A percentile compares a stretch with the other conserved stretches of the same genome.
phyloP scores from a whole-genome alignment of 2,888 invertebrate species.

The Luperina nickerlii region DNA sequence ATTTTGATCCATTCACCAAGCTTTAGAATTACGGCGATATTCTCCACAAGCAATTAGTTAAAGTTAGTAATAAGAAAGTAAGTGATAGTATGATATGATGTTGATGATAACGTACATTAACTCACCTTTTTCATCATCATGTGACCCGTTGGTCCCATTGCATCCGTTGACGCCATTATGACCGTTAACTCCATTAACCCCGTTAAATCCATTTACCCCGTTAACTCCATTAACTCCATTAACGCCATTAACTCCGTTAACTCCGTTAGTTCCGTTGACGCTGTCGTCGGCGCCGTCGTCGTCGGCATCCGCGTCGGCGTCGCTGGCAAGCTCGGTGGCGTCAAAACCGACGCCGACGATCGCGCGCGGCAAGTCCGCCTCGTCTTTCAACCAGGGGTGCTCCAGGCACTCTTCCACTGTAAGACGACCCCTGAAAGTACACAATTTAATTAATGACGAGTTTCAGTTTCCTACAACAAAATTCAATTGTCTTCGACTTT shows the following conservation, averaged over 20 bases:
- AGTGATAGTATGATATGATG: conserved; percentile 43
- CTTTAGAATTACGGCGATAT: not conserved
- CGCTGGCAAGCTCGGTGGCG: conserved; percentile 75
- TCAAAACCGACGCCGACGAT: conserved; percentile 86
- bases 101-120: conserved; percentile 59
- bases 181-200: conserved; percentile 71
- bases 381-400: conserved; percentile 96
- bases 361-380: conserved; percentile 88
- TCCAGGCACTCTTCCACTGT: conserved; percentile 96
- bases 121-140: conserved; percentile 82
- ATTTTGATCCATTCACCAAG: not conserved
- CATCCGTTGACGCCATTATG: conserved; percentile 73
- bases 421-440: conserved; percentile 94
- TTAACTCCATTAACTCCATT: conserved; percentile 22
- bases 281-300: conserved; percentile 71
- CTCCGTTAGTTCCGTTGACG: conserved; percentile 52
- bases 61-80: conserved; percentile 28
- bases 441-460: conserved; percentile 16
- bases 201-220: conserved; percentile 71
- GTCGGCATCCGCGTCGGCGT: conserved; percentile 77
- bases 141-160: conserved; percentile 78
- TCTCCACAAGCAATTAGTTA: conserved; percentile 1
- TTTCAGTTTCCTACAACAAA: not conserved
- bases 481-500: not conserved
- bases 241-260: conserved; percentile 45